Evolutionary conservation across 2,113 vertebrate genomes (phyloP).

Genomic region (Lethenteron reissneri): DNA sequence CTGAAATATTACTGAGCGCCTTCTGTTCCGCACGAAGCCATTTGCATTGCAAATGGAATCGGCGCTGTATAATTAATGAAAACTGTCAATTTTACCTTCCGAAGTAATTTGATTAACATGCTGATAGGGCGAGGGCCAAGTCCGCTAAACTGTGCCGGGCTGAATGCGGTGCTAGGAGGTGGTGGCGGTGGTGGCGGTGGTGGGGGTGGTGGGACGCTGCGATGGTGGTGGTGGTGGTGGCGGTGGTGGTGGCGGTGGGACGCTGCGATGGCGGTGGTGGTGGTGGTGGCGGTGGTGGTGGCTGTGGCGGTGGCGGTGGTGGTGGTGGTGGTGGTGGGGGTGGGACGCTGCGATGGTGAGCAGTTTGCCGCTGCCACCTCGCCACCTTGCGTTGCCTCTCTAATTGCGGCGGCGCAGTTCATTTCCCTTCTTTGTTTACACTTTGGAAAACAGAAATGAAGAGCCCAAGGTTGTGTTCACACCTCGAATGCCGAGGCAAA

Average conservation of each 20-base stretch:
- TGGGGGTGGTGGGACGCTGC: too few relatives aligned
- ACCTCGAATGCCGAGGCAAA: too few relatives aligned
- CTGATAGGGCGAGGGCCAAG: conserved; percentile 63
- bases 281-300: not conserved
- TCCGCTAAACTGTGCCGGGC: conserved; percentile 25
- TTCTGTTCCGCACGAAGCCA: conserved; percentile 79
- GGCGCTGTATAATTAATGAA: conserved; percentile 96
- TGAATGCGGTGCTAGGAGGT: not conserved
- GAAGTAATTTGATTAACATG: conserved; percentile 91
- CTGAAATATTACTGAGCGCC: conserved; percentile 82
- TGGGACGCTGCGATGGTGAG: not conserved
- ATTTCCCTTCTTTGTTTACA: too few relatives aligned
- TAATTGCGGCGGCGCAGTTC: too few relatives aligned
- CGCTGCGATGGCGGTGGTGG: too few relatives aligned
- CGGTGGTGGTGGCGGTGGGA: not conserved
- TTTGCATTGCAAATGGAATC: conserved; percentile 93
- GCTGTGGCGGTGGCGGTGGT: not conserved
- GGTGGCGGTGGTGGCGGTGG: not conserved
- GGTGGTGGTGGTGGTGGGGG: not conserved
- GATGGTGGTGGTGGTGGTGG: not conserved
- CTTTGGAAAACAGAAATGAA: too few relatives aligned
- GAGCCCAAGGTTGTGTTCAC: too few relatives aligned
- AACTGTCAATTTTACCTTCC: conserved; percentile 73
- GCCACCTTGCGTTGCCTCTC: too few relatives aligned
- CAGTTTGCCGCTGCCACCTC: not conserved